Evolutionary conservation across 64 coral and sea anemone species (phyloP), one percentile per base, ranked within the genome.

Genomic region (Montipora capricornis): DNA sequence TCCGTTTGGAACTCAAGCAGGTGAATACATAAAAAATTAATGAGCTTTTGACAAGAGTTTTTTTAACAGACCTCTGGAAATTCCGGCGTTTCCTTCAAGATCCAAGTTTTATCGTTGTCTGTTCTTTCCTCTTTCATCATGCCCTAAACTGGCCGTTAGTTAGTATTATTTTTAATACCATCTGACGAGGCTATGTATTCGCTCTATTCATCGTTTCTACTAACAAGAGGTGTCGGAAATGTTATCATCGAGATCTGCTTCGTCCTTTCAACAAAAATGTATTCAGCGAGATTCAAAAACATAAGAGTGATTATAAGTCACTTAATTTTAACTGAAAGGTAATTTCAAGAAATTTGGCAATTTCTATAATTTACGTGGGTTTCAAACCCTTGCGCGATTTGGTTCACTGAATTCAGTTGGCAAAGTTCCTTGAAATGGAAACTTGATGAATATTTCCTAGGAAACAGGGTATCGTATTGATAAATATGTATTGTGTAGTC

Each of bases 11-110:
- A 62, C 47, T 12, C 45, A 44, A 49, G 46, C 82, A 86, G 82
- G 82, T 86, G 82, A 86, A 86, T 24, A 61, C 62, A 86, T 86
- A 47, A 86, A 86, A 71, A 48, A 73, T 86, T 44, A 52, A 86
- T 86, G 66, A 86, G 8, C 66, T 44, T 71, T 86, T 86, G 12
- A 86, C 82, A 73, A 86, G 82, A 73, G 64, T 71, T 86, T 20
- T 86, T 86, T 44, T 20, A 73, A 6, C 53, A 68, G 66, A 86
- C 5, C 46, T 71, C 82, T 86, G 49, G 11, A 86, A 86, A 86
- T 86, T 71, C 82, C 47, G 49, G 15, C 47, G 47, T 71, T 49
- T 86, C 67, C 16, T 2, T 6, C 4, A 17, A 49, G 76, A 78
- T 4, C 16, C 14, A 19, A 8, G 19, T 66, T 51, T 12, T 49